Evolutionary conservation across 2,797 vertebrate species (phyloP), one percentile per base, ranked within the genome.

Genomic region (Lithobates sylvaticus): DNA sequence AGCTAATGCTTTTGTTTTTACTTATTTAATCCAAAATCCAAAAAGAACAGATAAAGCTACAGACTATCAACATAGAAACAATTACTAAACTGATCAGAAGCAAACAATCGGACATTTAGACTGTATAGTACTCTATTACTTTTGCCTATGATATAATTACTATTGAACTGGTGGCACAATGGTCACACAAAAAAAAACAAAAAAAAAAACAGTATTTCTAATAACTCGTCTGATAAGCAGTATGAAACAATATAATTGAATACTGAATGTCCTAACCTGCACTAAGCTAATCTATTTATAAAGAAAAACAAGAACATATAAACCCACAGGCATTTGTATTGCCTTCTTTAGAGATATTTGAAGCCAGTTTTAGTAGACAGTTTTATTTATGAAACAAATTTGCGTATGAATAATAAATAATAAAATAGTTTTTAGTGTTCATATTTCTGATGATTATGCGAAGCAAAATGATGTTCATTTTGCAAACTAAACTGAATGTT

Each of bases 261-360:
- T 78, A 65, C 47, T 34, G 83, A 78, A 72, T 61, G 65, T 68
- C 76, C 76, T 78, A 73, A 64, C 75, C 26, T 75, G n/a, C 50
- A 78, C 75, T 61, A 61, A 42, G 13, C 64, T 72, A 84, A 78
- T 84, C 68, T 36, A 72, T 84, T 76, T 84, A 78, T 76, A 84
- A 72, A 84, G 34, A 26, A 16, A 50, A 78, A 34, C 73, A n/a
- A 78, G 76, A 73, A 78, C 76, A 78, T 47, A 72, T 72, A 73
- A 78, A 72, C 83, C 83, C 83, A 84, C 34, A 72, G 54, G 83
- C 83, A 44, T 34, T 26, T 77, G 42, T 77, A 77, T 77, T 77
- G 71, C 10, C 44, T 78, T 68, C 67, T 70, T 26, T 84, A 77
- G 61, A 76, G 74, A 84, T 77, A 70, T 77, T 71, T 67, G 15